phyloP scores from a whole-genome alignment of 2,797 vertebrate genomes.

The Sebastes goodei region DNA sequence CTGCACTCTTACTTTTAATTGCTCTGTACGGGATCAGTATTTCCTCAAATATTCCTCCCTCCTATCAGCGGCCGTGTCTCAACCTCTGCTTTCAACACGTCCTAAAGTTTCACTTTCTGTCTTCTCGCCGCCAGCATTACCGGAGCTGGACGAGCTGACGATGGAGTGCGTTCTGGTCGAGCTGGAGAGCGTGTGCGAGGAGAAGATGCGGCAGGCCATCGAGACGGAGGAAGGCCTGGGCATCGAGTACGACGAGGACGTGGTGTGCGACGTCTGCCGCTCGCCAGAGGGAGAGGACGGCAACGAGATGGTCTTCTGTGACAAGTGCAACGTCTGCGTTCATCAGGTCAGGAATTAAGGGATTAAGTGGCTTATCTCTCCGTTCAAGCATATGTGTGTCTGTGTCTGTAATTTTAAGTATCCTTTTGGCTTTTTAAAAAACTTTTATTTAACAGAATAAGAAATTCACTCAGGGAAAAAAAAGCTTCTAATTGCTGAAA shows the following conservation, averaged over 20 bases:
- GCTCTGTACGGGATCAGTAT: neutral
- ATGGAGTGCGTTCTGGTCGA: constrained; percentile 92
- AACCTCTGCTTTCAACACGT: neutral
- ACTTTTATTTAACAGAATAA: neutral
- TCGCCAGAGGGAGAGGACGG: constrained; percentile 96
- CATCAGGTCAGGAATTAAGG: constrained; percentile 86
- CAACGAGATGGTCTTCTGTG: constrained; percentile 98
- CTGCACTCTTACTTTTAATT: constrained; percentile 21
- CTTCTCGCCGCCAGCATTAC: constrained; percentile 80
- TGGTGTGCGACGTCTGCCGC: constrained; percentile 96
- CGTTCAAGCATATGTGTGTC: neutral
- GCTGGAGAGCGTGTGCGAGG: constrained; percentile 90
- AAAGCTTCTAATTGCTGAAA: neutral
- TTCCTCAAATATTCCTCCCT: neutral
- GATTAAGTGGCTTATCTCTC: neutral
- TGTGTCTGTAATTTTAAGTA: neutral
- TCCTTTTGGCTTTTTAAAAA: neutral
- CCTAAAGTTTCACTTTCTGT: neutral
- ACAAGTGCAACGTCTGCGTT: constrained; percentile 97
- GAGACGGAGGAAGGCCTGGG: constrained; percentile 94
- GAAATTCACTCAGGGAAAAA: neutral
- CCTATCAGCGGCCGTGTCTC: neutral
- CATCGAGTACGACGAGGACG: constrained; percentile 96
- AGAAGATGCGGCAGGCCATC: constrained; percentile 94
- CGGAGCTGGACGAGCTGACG: constrained; percentile 91